phyloP scores from a whole-genome alignment of 2,113 vertebrate genomes.

The Dasypus novemcinctus region DNA sequence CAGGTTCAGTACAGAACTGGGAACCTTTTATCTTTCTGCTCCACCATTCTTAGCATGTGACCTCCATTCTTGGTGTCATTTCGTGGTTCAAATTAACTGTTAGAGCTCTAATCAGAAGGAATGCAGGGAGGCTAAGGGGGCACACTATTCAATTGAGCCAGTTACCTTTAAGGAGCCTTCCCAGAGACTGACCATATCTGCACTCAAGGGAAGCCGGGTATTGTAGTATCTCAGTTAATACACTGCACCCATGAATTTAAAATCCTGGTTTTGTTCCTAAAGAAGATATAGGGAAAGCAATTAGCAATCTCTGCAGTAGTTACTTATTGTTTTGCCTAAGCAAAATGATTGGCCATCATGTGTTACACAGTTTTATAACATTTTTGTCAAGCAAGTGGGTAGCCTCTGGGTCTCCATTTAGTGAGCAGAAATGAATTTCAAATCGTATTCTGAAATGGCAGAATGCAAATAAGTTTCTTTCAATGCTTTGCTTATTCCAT shows the following conservation, averaged over 20 bases:
- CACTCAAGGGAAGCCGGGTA: not conserved
- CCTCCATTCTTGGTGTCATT: not conserved
- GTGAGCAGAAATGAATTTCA: not conserved
- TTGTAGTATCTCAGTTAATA: not conserved
- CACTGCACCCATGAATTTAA: not conserved
- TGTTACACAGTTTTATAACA: not conserved
- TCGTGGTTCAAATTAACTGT: not conserved
- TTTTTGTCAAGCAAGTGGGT: not conserved
- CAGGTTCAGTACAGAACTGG: not conserved
- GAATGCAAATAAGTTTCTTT: not conserved
- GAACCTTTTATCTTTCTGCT: not conserved
- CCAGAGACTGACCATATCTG: not conserved
- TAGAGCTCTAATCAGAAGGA: not conserved
- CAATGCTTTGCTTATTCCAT: not conserved
- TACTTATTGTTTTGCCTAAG: not conserved
- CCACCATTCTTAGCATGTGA: not conserved
- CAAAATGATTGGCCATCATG: not conserved
- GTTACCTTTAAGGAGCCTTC: not conserved
- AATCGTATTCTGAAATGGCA: not conserved
- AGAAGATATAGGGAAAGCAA: not conserved
- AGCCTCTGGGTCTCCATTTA: not conserved
- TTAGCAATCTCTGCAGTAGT: not conserved
- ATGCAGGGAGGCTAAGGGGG: not conserved
- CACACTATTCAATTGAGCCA: not conserved
- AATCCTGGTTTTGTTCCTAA: not conserved